Evolutionary conservation across 2,888 invertebrate species (phyloP), one percentile per base, ranked within the genome.

Genomic region (Globia sparganii): DNA sequence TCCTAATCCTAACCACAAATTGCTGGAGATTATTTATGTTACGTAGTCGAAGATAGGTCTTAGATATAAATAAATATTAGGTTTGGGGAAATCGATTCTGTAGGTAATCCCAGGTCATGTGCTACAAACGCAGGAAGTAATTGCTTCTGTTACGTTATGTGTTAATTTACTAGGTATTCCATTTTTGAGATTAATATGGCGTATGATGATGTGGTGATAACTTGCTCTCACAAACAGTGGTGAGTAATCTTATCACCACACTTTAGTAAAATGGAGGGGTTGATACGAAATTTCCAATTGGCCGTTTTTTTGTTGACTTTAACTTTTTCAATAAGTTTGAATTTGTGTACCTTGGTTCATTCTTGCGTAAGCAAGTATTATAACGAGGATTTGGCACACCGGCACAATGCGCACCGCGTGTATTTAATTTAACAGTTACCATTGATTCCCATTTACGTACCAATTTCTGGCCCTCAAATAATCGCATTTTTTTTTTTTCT

Each of bases 1-100:
- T 78, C 83, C 75, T 65, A 25, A 34, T 76, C 81, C 75, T 65
- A n/a, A 31, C 78, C 72, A 78, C 75, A 79, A 86, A 87, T 84
- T 77, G 70, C 65, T 77, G 71, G 46, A 79, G 66, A 72, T 77
- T 40, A 76, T 77, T 81, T 82, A 59, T 74, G 25, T 78, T 67
- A 78, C 67, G 62, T 37, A 70, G 71, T 53, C 18, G 28, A 34
- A 68, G 49, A 78, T 64, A 65, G 67, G 53, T 66, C 64, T 64
- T n/a, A 37, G 6, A 56, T 28, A 28, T 43, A 37, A n/a, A 65
- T 62, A 62, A 78, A 56, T 56, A 37, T 11, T 2, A 25, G 37
- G n/a, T n/a, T n/a, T n/a, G n/a, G n/a, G n/a, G 34, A 65, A 59
- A 81, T 40, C 21, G 37, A 37, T 58, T 69, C 28, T 66, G 15